Percentiles rank a stretch among this genome's conserved stretches.
Conservation (phyloP, 2,797 vertebrate species). For the Microtus californicus region DNA sequence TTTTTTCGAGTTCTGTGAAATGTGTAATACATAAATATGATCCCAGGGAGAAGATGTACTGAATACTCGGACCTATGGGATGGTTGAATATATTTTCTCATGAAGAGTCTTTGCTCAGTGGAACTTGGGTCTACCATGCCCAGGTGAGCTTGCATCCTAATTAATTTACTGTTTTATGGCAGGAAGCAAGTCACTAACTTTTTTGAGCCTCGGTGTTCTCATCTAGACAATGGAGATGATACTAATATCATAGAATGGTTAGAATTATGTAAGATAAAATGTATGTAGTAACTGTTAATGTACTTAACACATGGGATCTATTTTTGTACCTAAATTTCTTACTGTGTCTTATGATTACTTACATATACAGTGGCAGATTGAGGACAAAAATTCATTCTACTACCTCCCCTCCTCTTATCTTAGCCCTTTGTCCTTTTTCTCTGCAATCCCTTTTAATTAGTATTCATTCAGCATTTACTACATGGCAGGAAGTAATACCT, state of each 20-base stretch:
- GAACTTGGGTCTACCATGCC: not conserved
- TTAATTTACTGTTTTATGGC: slow-evolving; percentile 16
- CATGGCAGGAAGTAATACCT: slow-evolving; percentile 46
- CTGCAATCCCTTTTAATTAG: slow-evolving; percentile 47
- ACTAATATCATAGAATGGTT: not conserved
- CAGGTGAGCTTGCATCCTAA: slow-evolving; percentile 37
- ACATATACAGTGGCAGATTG: not conserved
- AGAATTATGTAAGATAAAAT: slow-evolving; percentile 14
- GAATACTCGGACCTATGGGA: not conserved
- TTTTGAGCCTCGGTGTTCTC: slow-evolving; percentile 55
- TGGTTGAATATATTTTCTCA: not conserved
- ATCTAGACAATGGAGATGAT: slow-evolving; percentile 55
- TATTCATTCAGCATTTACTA: slow-evolving; percentile 42
- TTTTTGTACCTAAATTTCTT: slow-evolving; percentile 53
- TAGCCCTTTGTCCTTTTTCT: slow-evolving; percentile 54
- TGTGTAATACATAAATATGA: not conserved
- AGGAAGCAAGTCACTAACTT: slow-evolving; percentile 52
- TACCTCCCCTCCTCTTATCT: not conserved
- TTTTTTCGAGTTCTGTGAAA: slow-evolving; percentile 63
- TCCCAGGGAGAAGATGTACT: not conserved
- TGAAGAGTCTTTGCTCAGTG: not conserved
- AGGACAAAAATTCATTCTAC: not conserved
- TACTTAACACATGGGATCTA: slow-evolving; percentile 17
- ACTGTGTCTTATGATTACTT: slow-evolving; percentile 40
- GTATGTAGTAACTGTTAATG: not conserved